Evolutionary conservation across 2,888 invertebrate species (phyloP).

Genomic region (Xestia ashworthii): DNA sequence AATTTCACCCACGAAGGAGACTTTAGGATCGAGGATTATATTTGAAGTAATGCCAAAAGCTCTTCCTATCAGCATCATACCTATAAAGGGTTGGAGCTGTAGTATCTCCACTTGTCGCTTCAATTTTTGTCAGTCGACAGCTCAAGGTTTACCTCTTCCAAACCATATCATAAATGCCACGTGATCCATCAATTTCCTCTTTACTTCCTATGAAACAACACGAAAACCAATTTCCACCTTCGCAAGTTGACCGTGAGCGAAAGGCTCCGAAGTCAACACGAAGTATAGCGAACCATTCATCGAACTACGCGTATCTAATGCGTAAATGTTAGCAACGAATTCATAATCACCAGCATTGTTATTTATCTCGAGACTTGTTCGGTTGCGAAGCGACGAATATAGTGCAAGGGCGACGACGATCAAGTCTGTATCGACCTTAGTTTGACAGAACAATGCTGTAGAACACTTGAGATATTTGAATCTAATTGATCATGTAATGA

Average conservation of each 20-base stretch:
- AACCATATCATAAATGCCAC: neutral
- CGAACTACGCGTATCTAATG: constrained; percentile 72
- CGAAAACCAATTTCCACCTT: constrained; percentile 18
- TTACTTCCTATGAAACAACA: neutral
- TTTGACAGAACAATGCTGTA: constrained; percentile 69
- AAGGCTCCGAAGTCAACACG: constrained; percentile 36
- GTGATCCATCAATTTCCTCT: constrained; percentile 3
- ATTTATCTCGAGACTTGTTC: constrained; percentile 69
- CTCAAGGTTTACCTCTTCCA: neutral
- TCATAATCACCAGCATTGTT: constrained; percentile 76
- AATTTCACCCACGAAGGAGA: neutral
- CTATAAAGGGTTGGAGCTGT: neutral
- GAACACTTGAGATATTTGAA: constrained; percentile 55
- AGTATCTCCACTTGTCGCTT: no score
- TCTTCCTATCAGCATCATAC: neutral
- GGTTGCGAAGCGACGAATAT: constrained; percentile 72
- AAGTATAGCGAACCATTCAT: constrained; percentile 38
- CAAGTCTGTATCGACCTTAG: constrained; percentile 59
- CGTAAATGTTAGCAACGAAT: constrained; percentile 76
- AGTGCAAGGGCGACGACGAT: constrained; percentile 75
- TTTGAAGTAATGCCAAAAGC: neutral
- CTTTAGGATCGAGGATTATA: neutral
- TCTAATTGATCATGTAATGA: constrained; percentile 61
- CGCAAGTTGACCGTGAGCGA: constrained; percentile 35
- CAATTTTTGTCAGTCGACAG: neutral